Conservation (phyloP, 2,797 vertebrate genomes). For the Spinibarbus caldwelli region DNA sequence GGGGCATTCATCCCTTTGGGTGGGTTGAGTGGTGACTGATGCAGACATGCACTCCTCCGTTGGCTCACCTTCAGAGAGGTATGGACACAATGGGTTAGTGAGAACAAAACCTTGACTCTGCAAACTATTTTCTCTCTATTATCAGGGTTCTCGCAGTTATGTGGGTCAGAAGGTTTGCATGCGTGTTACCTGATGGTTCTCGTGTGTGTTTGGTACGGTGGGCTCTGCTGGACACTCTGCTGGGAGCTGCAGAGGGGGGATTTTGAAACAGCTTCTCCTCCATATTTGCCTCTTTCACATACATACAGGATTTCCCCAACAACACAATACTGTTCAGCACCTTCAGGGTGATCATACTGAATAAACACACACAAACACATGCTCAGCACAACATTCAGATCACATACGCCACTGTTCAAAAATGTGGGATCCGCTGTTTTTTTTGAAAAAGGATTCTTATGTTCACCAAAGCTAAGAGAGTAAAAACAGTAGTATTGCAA, state of each 20-base stretch:
- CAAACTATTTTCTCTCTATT: no score
- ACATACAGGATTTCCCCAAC: constrained; percentile 92
- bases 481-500: no score
- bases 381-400: background rate
- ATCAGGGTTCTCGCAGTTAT: background rate
- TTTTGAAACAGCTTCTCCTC: constrained; percentile 93
- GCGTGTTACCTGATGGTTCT: constrained; percentile 72
- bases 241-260: constrained; percentile 79
- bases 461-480: no score
- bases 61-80: constrained; percentile 71
- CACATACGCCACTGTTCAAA: background rate
- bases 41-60: constrained; percentile 77
- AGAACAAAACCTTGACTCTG: background rate
- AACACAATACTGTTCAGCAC: constrained; percentile 96
- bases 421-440: no score
- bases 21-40: constrained; percentile 81
- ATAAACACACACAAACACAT: constrained; percentile 35
- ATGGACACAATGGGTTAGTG: constrained; percentile 24
- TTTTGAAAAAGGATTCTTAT: background rate
- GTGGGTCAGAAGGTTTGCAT: constrained; percentile 18
- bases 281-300: constrained; percentile 97
- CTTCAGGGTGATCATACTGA: constrained; percentile 94
- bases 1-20: constrained; percentile 75
- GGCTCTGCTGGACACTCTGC: constrained; percentile 81
- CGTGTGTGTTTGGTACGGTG: constrained; percentile 70